A percentile compares a stretch with the other conserved stretches of the same genome.
phyloP scores from a whole-genome alignment of 2,888 invertebrate species.

The Axea sp. region DNA sequence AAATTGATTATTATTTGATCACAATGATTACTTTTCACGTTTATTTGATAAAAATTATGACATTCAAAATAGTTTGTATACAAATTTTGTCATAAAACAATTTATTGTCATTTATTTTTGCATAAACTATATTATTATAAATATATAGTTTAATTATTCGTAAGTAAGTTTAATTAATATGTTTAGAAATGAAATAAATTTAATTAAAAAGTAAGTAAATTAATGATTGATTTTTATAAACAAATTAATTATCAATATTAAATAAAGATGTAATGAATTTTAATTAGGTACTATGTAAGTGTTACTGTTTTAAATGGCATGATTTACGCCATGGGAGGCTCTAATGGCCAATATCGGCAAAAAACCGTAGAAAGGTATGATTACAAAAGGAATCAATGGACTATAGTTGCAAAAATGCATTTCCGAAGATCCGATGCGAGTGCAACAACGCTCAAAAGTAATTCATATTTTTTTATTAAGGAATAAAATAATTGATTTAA shows the following conservation, averaged over 20 bases:
- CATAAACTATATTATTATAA: too few relatives aligned
- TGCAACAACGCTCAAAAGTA: conserved; percentile 90
- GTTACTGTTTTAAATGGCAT: conserved; percentile 88
- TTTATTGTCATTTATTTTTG: too few relatives aligned
- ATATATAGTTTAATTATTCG: too few relatives aligned
- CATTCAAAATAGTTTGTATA: too few relatives aligned
- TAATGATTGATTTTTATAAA: too few relatives aligned
- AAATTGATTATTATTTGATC: too few relatives aligned
- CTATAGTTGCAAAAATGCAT: conserved; percentile 92
- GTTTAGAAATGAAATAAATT: too few relatives aligned
- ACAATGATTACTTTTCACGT: too few relatives aligned
- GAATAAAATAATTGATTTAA: neutral
- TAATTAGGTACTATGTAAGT: conserved; percentile 88
- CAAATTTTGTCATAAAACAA: too few relatives aligned
- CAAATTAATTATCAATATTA: neutral
- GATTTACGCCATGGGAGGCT: conserved; percentile 94
- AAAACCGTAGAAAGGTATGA: conserved; percentile 93
- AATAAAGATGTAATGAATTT: conserved; percentile 15
- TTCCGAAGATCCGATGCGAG: conserved; percentile 94
- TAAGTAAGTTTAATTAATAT: too few relatives aligned
- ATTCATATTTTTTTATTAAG: neutral
- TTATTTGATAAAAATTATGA: too few relatives aligned
- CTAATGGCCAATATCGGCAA: conserved; percentile 91
- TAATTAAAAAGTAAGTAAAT: too few relatives aligned
- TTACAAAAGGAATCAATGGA: conserved; percentile 92